phyloP scores from a whole-genome alignment of 2,113 vertebrate species.

The Parus major region DNA sequence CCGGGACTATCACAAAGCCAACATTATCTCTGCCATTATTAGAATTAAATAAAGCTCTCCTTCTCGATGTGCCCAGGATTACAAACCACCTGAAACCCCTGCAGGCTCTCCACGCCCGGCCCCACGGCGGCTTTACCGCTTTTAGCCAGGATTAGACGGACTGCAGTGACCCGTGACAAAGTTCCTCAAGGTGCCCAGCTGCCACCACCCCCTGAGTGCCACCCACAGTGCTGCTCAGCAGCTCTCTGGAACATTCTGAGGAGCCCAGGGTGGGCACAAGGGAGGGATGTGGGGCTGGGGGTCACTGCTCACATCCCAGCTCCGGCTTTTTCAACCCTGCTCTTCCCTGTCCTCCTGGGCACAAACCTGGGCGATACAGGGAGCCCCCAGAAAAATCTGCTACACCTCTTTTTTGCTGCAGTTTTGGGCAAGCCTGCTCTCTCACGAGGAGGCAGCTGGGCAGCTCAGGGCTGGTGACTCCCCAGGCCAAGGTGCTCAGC shows the following conservation, averaged over 20 bases:
- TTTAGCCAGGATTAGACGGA: background rate
- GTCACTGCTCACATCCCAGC: background rate
- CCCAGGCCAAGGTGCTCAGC: background rate
- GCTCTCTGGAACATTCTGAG: background rate
- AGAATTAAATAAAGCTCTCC: constrained; percentile 11
- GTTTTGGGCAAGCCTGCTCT: rapidly evolving
- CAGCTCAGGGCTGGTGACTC: background rate
- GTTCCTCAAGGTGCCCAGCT: background rate
- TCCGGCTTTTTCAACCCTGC: rapidly evolving
- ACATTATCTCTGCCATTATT: background rate
- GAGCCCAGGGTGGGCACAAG: rapidly evolving
- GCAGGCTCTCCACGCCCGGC: background rate
- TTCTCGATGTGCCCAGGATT: background rate
- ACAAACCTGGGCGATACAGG: rapidly evolving
- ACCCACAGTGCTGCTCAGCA: background rate
- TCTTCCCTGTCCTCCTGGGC: background rate
- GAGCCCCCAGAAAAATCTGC: background rate
- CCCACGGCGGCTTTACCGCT: background rate
- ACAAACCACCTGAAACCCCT: background rate
- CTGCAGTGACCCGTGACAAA: background rate
- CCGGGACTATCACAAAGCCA: background rate
- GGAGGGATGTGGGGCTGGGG: background rate
- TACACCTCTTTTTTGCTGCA: rapidly evolving
- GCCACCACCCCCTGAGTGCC: background rate
- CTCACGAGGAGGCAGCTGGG: background rate